Conservation (phyloP, 1,140 invertebrate species). For the Choristoneura fumiferana region DNA sequence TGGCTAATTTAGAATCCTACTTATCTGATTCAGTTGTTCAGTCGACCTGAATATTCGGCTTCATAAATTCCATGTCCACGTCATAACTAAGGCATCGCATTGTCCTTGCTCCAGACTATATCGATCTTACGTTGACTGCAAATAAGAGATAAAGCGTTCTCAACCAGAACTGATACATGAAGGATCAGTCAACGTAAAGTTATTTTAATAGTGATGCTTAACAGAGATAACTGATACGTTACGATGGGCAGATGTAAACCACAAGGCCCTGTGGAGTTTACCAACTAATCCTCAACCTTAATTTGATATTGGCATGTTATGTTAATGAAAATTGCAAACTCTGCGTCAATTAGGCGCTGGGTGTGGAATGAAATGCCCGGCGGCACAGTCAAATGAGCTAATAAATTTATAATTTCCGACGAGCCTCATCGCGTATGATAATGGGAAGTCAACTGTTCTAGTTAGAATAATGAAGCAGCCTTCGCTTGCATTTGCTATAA, state of each 20-base stretch:
- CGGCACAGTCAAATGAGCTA: conserved; percentile 27
- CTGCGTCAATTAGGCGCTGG: conserved; percentile 12
- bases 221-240: conserved; percentile 30
- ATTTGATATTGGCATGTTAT: conserved; percentile 29
- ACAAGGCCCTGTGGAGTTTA: conserved; percentile 21
- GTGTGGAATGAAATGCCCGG: conserved; percentile 16
- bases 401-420: conserved; percentile 60
- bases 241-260: conserved; percentile 32
- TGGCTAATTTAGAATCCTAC: conserved; percentile 63
- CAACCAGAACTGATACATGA: conserved; percentile 7
- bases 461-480: conserved; percentile 48
- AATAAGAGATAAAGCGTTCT: conserved; percentile 3
- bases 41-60: conserved; percentile 62
- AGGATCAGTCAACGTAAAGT: conserved; percentile 26
- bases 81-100: conserved; percentile 44
- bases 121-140: conserved; percentile 20
- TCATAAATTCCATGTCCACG: conserved; percentile 50
- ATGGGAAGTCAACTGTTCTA: conserved; percentile 57
- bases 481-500: conserved; percentile 13
- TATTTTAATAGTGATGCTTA: conserved; percentile 35
- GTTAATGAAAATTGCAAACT: conserved; percentile 44
- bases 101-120: conserved; percentile 32
- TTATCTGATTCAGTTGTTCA: conserved; percentile 70
- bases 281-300: conserved; percentile 26
- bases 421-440: conserved; percentile 61